Evolutionary conservation across 2,113 vertebrate genomes (phyloP).

Genomic region (Laticauda colubrina): DNA sequence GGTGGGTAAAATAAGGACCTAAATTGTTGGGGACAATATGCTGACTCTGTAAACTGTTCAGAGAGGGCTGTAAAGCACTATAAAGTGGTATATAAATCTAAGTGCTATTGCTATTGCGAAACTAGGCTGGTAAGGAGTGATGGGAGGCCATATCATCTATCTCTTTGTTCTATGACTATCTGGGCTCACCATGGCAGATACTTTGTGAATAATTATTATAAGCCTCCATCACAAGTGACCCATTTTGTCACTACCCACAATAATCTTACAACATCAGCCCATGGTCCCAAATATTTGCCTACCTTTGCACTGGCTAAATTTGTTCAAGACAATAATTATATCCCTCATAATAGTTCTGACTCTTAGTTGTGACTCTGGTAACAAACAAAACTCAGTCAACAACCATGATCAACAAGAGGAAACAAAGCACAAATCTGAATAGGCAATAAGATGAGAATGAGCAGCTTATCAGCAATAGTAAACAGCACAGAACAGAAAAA

Average conservation of each 20-base stretch:
- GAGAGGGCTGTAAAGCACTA: no score
- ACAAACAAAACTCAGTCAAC: neutral
- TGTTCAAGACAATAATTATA: neutral
- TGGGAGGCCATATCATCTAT: neutral
- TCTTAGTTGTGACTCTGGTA: no score
- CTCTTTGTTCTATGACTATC: neutral
- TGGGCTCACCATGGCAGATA: neutral
- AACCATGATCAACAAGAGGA: neutral
- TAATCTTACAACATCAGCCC: neutral
- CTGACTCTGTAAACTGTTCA: no score
- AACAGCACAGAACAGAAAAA: slow-evolving; percentile 9
- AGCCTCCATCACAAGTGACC: neutral
- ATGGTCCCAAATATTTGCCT: neutral
- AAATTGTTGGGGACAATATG: no score
- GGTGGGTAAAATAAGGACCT: no score
- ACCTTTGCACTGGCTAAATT: neutral
- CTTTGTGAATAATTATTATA: neutral
- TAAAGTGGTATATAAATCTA: no score
- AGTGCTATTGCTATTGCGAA: neutral
- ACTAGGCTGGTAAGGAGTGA: neutral
- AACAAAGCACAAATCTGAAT: neutral
- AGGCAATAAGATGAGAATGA: neutral
- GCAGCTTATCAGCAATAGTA: neutral
- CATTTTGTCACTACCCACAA: neutral
- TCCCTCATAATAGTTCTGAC: neutral